Conservation (phyloP, 2,888 invertebrate species). For the Drosophila fungiperda region DNA sequence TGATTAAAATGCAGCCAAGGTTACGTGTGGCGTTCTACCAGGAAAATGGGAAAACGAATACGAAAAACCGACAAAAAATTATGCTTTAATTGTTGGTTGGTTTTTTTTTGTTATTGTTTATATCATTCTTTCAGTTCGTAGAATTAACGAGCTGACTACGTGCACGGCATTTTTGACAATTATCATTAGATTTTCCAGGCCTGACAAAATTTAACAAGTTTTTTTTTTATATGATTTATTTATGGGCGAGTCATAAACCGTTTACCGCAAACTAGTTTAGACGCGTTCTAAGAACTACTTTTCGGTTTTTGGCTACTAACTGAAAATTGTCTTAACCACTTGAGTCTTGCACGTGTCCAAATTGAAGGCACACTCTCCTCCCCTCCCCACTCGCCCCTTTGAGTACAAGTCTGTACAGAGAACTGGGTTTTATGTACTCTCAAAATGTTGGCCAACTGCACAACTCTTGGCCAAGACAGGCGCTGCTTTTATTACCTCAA, state of each 20-base stretch:
- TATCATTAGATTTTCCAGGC: constrained; percentile 35
- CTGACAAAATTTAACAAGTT: constrained; percentile 54
- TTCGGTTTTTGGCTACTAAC: constrained; percentile 27
- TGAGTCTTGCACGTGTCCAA: constrained; percentile 68
- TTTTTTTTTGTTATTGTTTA: constrained; percentile 46
- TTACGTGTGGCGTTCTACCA: constrained; percentile 68
- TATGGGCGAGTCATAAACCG: constrained; percentile 2
- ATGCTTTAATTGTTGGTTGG: constrained; percentile 73
- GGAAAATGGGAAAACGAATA: constrained; percentile 12
- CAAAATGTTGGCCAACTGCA: constrained; percentile 19
- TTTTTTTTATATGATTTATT: constrained; percentile 6
- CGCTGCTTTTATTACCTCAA: constrained; percentile 62
- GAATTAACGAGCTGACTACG: constrained; percentile 75
- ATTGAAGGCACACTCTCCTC: constrained; percentile 68
- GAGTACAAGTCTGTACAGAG: constrained; percentile 6
- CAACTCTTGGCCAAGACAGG: constrained; percentile 38
- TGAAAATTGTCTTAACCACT: constrained; percentile 59
- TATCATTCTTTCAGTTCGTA: constrained; percentile 70
- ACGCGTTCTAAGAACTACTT: constrained; percentile 60
- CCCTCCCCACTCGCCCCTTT: not conserved
- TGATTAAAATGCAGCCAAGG: constrained; percentile 79
- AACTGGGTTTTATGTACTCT: constrained; percentile 55
- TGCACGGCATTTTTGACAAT: constrained; percentile 66
- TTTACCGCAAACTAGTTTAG: constrained; percentile 68
- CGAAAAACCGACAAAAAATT: constrained; percentile 3